phyloP scores from a whole-genome alignment of 37 sponge, comb jelly and placozoan species.

The Oopsacas minuta region DNA sequence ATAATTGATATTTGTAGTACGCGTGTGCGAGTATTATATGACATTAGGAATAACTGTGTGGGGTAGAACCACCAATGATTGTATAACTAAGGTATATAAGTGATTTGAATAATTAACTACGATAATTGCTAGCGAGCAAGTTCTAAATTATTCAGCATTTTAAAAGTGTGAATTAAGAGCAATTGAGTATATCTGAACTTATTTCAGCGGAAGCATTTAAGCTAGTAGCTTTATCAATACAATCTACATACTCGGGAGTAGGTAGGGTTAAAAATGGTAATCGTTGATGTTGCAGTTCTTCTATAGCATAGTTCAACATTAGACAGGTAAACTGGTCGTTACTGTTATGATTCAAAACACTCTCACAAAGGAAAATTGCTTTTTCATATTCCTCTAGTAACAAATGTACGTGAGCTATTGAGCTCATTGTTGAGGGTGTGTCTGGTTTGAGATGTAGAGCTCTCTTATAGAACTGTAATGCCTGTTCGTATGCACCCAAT shows the following conservation, averaged over 20 bases:
- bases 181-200: not conserved
- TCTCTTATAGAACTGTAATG: constrained; percentile 29
- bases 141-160: too few species aligned
- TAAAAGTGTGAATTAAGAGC: too few species aligned
- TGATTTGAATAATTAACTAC: too few species aligned
- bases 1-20: too few species aligned
- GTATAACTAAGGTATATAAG: too few species aligned
- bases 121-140: too few species aligned
- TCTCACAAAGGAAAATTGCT: not conserved
- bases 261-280: not conserved
- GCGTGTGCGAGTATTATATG: too few species aligned
- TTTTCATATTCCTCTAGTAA: constrained; percentile 35
- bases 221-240: not conserved
- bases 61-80: too few species aligned
- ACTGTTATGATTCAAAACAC: not conserved
- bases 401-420: constrained; percentile 46
- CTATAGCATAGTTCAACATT: not conserved
- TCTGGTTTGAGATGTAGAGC: constrained; percentile 40
- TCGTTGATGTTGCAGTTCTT: not conserved
- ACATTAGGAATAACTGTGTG: too few species aligned
- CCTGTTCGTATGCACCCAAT: constrained; percentile 36
- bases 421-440: constrained; percentile 38
- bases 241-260: not conserved
- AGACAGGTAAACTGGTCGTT: constrained; percentile 14
- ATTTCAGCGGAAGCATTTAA: not conserved